Evolutionary conservation across 2,797 vertebrate genomes (phyloP), one percentile per base, ranked within the genome.

Genomic region (Hydrophis major): DNA sequence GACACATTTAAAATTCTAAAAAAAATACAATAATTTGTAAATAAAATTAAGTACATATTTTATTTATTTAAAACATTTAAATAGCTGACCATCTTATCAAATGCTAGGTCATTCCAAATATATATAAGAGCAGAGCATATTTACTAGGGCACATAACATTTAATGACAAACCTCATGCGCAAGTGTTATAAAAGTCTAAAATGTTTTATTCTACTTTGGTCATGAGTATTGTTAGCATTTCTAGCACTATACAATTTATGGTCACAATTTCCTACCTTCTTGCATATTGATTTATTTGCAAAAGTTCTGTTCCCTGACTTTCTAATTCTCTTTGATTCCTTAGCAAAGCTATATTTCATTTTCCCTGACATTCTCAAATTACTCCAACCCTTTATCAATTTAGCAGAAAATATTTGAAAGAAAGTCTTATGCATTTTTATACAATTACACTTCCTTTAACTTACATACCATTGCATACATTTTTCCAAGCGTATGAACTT

Each of bases 101-200:
- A 74, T 3, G 16, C 16, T 37, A 74, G 69, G 6, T 32, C 6
- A 6, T 74, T 74, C 6, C 66, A 14, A 74, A 74, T 37, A 83
- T 25, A 47, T 83, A 12, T 12, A 12, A 18, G 55, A 56, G 22
- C 22, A 90, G 53, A 92, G 28, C 28, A 8, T 83, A 92, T 89
- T 90, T 53, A 63, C 53, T 60, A 92, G 60, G 60, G 87, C 59
- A 57, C 55, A 87, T 20, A n/a, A 16, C 32, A 90, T 93, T 93
- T 90, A 89, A 93, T 88, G 56, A 25, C 47, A 90, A 88, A 90
- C n/a, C 25, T 42, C 42, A 60, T 42, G 42, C 32, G 60, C n/a
- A 83, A 42, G 50, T 60, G 22, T 66, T 86, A 47, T n/a, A 93
- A 90, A 69, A 7, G 37, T 78, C 22, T 83, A 61, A 28, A 61